Conservation (phyloP, 1,140 invertebrate genomes). For the Asbolus verrucosus region DNA sequence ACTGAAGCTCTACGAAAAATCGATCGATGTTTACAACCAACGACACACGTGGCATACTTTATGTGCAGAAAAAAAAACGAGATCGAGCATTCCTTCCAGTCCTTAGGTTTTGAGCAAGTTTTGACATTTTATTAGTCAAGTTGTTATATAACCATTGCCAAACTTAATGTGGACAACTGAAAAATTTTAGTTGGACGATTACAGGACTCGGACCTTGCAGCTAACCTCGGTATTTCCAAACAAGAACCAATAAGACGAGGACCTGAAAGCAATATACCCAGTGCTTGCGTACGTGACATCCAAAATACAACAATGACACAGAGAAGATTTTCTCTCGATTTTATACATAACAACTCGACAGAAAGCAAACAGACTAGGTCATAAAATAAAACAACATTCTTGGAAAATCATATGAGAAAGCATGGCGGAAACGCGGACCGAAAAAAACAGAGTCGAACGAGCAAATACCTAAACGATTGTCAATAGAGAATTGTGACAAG, state of each 20-base stretch:
- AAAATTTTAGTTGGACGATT: background rate
- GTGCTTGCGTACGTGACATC: constrained; percentile 16
- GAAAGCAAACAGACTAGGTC: constrained; percentile 21
- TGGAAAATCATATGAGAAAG: constrained; percentile 36
- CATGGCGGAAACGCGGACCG: constrained; percentile 39
- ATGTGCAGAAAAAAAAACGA: too few relatives aligned
- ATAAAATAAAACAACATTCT: constrained; percentile 37
- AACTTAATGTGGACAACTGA: too few relatives aligned
- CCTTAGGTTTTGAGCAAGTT: too few relatives aligned
- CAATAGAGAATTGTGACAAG: constrained; percentile 45
- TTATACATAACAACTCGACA: constrained; percentile 28
- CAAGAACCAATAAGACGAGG: constrained; percentile 9
- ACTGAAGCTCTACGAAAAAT: too few relatives aligned
- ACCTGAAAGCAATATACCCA: constrained; percentile 5
- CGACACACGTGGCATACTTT: too few relatives aligned
- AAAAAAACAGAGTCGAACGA: constrained; percentile 41
- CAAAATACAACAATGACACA: constrained; percentile 18
- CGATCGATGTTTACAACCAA: too few relatives aligned
- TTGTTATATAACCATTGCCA: too few relatives aligned
- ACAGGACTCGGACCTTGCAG: too few relatives aligned
- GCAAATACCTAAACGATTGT: constrained; percentile 45
- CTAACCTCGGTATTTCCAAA: too few relatives aligned
- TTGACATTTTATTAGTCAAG: too few relatives aligned
- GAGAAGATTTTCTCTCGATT: constrained; percentile 25
- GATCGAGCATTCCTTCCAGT: too few relatives aligned